These are phyloP conservation scores for Chalcis sispes DNA, from an alignment of 2,888 invertebrate genomes.

Conservation along the genomic window DNA sequence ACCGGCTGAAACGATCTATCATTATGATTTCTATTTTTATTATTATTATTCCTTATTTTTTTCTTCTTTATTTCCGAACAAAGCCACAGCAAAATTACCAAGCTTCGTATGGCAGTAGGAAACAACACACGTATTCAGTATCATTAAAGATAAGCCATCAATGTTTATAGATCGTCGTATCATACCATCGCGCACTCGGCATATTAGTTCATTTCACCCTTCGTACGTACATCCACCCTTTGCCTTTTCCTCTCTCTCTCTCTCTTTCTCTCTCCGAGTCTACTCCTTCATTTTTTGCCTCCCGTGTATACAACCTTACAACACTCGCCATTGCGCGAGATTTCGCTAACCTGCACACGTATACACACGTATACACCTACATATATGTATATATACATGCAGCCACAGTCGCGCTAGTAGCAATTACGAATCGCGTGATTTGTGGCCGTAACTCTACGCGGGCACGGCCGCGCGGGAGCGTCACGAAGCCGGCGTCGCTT, in stretches of 20 bases:
- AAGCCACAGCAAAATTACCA: background rate
- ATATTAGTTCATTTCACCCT: background rate
- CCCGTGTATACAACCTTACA: no score
- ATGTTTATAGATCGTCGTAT: constrained; percentile 71
- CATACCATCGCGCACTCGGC: constrained; percentile 45
- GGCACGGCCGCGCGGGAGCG: constrained; percentile 51
- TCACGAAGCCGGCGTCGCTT: constrained; percentile 74
- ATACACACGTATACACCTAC: no score
- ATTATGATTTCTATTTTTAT: no score
- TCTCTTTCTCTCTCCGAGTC: no score
- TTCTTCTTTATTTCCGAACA: background rate
- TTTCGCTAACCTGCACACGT: background rate
- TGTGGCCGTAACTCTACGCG: constrained; percentile 74
- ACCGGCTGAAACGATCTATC: no score
- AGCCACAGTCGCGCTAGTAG: constrained; percentile 65
- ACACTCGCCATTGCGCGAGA: background rate
- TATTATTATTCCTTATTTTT: background rate
- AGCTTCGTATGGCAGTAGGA: background rate
- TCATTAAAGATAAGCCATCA: constrained; percentile 65
- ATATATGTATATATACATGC: no score
- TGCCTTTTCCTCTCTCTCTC: no score
- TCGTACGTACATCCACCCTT: no score
- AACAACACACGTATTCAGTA: background rate
- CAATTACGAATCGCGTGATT: constrained; percentile 76
- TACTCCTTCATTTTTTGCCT: no score